Conservation (phyloP, 2,113 vertebrate species). For the Pionites leucogaster region DNA sequence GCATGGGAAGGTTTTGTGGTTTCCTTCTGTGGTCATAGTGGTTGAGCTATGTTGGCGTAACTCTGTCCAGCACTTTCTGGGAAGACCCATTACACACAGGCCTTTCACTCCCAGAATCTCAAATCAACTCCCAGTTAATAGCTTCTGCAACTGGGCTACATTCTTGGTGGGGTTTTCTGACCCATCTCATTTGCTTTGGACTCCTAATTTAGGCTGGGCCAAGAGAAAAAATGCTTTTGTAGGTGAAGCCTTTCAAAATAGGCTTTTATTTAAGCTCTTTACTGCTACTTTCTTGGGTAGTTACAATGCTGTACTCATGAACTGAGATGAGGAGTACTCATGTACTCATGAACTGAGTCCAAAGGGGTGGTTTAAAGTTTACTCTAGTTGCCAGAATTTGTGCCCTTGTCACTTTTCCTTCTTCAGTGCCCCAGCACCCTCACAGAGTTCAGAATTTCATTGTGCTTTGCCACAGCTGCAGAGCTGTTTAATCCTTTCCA, state of each 20-base stretch:
- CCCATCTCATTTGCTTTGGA: not conserved
- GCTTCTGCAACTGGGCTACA: not conserved
- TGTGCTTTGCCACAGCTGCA: not conserved
- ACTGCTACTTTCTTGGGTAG: not conserved
- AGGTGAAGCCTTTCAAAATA: not conserved
- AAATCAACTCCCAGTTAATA: not conserved
- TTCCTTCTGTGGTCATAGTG: not conserved
- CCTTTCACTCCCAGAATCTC: not conserved
- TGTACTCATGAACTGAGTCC: not conserved
- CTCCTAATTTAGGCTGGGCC: not conserved
- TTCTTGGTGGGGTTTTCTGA: not conserved
- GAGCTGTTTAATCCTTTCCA: slow-evolving; percentile 49
- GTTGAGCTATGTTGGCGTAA: not conserved
- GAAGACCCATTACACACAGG: not conserved
- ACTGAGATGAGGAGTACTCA: not conserved
- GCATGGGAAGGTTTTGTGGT: not conserved
- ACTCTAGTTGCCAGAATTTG: slow-evolving; percentile 10
- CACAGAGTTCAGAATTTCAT: not conserved
- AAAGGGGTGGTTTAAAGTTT: not conserved
- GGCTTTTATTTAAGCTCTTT: not conserved
- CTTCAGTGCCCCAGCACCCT: not conserved
- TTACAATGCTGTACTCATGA: not conserved
- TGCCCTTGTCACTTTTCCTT: not conserved
- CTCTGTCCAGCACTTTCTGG: not conserved
- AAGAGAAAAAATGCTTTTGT: not conserved